These are phyloP conservation scores for Diarsia dahlii DNA, from an alignment of 2,888 invertebrate genomes.

Conservation along the genomic window DNA sequence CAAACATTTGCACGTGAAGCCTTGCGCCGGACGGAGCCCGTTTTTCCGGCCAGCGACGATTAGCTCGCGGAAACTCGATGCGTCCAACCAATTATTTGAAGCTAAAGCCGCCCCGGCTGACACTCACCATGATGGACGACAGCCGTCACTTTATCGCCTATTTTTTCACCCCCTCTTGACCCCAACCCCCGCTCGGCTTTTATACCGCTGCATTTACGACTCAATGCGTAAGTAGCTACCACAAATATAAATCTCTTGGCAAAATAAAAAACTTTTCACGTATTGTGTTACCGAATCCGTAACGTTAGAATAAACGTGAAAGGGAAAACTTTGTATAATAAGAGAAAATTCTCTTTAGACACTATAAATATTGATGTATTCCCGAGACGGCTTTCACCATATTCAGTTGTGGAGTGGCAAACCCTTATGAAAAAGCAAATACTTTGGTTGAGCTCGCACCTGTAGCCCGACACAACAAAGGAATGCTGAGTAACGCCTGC, in stretches of 20 bases:
- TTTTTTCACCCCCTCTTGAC: slow-evolving; percentile 72
- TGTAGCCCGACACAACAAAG: slow-evolving; percentile 83
- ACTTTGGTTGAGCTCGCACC: slow-evolving; percentile 77
- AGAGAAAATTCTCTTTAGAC: slow-evolving; percentile 64
- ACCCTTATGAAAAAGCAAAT: slow-evolving; percentile 81
- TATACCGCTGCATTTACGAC: slow-evolving; percentile 68
- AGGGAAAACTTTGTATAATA: slow-evolving; percentile 66
- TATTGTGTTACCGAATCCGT: slow-evolving; percentile 55
- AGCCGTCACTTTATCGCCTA: slow-evolving; percentile 77
- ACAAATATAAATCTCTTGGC: slow-evolving; percentile 60
- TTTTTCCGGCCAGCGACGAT: slow-evolving; percentile 69
- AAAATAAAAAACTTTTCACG: slow-evolving; percentile 61
- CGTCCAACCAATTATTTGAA: slow-evolving; percentile 79
- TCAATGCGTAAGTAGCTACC: slow-evolving; percentile 57
- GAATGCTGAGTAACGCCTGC: slow-evolving; percentile 84
- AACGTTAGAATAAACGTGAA: slow-evolving; percentile 64
- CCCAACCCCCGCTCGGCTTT: slow-evolving; percentile 61
- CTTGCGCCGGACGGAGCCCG: slow-evolving; percentile 43
- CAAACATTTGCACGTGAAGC: slow-evolving; percentile 53
- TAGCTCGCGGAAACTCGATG: slow-evolving; percentile 70
- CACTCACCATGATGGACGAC: slow-evolving; percentile 79
- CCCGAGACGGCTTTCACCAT: slow-evolving; percentile 67
- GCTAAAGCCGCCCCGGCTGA: slow-evolving; percentile 68
- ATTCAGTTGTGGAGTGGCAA: slow-evolving; percentile 66
- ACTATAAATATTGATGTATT: slow-evolving; percentile 72